Evolutionary conservation across 1,140 invertebrate species (phyloP).

Genomic region (Dendroctonus ponderosae): DNA sequence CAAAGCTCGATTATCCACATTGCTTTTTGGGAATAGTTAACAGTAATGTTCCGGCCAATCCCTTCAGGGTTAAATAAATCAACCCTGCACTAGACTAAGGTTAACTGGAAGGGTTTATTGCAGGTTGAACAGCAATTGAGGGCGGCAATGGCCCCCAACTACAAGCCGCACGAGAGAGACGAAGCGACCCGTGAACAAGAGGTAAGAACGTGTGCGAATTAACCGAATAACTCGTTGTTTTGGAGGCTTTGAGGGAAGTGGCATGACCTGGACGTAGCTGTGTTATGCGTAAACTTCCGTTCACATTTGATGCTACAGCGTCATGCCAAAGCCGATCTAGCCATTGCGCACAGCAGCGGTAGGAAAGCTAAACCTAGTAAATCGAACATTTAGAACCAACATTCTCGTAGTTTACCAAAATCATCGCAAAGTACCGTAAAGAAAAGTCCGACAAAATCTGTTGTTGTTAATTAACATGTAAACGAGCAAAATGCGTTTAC

Average conservation of each 20-base stretch:
- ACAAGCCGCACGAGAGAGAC: constrained; percentile 79
- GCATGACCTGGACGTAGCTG: constrained; percentile 35
- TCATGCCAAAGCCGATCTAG: constrained; percentile 35
- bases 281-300: too few species aligned
- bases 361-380: constrained; percentile 37
- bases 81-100: too few species aligned
- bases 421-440: background rate
- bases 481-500: background rate
- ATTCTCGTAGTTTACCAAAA: background rate
- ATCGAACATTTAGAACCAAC: constrained; percentile 24
- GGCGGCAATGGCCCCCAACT: constrained; percentile 74
- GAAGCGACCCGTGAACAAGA: constrained; percentile 83
- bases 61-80: too few species aligned
- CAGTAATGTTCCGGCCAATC: too few species aligned
- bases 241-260: constrained; percentile 33
- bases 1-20: too few species aligned
- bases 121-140: constrained; percentile 79
- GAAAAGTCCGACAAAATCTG: too few species aligned
- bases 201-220: constrained; percentile 64
- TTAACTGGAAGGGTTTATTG: constrained; percentile 2
- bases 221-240: constrained; percentile 30
- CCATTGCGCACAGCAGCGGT: constrained; percentile 38
- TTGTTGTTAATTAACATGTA: background rate
- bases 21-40: too few species aligned
- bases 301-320: constrained; percentile 8